These are phyloP conservation scores for Boulengeromyrus knoepffleri DNA, from an alignment of 2,113 vertebrate genomes.

Conservation along the genomic window DNA sequence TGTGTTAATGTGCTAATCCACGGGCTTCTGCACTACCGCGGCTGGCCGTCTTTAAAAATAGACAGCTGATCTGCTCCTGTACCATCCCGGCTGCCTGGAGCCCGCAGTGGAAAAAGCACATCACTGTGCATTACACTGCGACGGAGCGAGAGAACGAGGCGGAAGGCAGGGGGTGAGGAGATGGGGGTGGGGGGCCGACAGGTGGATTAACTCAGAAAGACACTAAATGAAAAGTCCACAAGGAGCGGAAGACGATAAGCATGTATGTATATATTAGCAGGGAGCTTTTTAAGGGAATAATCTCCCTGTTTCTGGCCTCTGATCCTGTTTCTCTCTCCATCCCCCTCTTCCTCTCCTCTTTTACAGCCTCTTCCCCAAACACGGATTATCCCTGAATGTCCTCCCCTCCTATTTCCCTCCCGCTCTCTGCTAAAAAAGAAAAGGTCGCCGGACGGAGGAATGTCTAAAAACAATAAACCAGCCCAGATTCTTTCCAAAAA, in stretches of 20 bases:
- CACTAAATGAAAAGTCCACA: neutral
- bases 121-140: constrained; percentile 15
- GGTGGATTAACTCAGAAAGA: constrained; percentile 16
- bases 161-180: neutral
- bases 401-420: neutral
- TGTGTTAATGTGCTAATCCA: constrained; percentile 48
- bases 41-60: constrained; percentile 50
- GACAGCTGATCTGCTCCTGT: constrained; percentile 34
- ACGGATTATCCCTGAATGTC: neutral
- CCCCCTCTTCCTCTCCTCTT: neutral
- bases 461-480: constrained; percentile 52
- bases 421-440: constrained; percentile 32
- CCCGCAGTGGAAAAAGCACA: constrained; percentile 40
- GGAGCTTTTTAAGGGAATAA: constrained; percentile 31
- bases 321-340: neutral
- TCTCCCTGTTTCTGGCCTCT: constrained; percentile 22
- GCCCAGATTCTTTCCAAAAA: constrained; percentile 35
- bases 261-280: constrained; percentile 11
- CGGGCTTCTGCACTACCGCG: constrained; percentile 36
- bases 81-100: constrained; percentile 42
- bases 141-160: neutral
- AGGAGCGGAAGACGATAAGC: neutral
- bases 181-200: neutral
- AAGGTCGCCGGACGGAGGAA: constrained; percentile 50
- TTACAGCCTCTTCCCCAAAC: neutral